Evolutionary conservation across 1,140 invertebrate species (phyloP), one percentile per base, ranked within the genome.

Genomic region (Apis cerana): DNA sequence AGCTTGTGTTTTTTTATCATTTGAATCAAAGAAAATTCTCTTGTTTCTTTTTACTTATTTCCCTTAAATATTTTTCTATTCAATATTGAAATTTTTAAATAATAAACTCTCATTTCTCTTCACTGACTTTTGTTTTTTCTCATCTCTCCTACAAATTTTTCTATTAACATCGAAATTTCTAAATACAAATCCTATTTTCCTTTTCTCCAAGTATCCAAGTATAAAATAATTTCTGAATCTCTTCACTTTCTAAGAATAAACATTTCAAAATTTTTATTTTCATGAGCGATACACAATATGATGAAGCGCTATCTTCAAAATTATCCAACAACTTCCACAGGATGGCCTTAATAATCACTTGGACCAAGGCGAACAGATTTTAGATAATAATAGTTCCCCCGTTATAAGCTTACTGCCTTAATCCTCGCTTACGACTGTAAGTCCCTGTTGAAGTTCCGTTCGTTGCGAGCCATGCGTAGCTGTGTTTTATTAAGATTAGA

Each of bases 351-450:
- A 59, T 82, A 75, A 86, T 78, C 75, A 78, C 79, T 82, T 67
- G 33, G 56, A 21, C 69, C 9, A 15, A 43, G 19, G 23, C 56
- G 52, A 33, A 61, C 70, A 82, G 85, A 85, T 85, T 86, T 86
- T 82, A 82, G 84, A 77, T 85, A 86, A 86, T 86, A 82, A 82
- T 85, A 86, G 43, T 19, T 15, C 11, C 58, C 52, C 58, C 50
- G 54, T 85, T 82, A 85, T 75, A 85, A 85, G 79, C 84, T 85
- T 85, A 78, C 64, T 27, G 61, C 8, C 68, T 78, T 86, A 86
- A 86, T 85, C 83, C 79, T 75, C 54, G 79, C 79, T 86, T 85
- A 82, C 58, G 74, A 78, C 80, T 75, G 69, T 86, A 85, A 86
- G 64, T 82, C 74, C 69, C 2, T 19, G 68, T 27, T 78, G 61